phyloP scores from a whole-genome alignment of 2,888 invertebrate species.

The Pseudanteris insignis region DNA sequence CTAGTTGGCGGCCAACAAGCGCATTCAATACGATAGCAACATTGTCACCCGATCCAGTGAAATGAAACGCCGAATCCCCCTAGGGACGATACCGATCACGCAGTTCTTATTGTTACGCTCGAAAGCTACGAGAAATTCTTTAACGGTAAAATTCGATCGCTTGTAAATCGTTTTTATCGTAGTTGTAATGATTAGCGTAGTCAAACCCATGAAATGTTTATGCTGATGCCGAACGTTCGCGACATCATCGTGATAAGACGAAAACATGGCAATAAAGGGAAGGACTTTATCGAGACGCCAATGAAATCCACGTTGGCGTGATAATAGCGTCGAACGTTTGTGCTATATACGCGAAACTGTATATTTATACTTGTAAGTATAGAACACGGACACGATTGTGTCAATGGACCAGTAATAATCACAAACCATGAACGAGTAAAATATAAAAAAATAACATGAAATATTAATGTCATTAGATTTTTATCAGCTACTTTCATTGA shows the following conservation, averaged over 20 bases:
- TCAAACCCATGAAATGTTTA: constrained; percentile 40
- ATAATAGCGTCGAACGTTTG: constrained; percentile 20
- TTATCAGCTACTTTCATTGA: no score
- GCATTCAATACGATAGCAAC: constrained; percentile 20
- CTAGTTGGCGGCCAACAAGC: background rate
- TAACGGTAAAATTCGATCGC: constrained; percentile 44
- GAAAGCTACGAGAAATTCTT: constrained; percentile 35
- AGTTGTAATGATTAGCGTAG: constrained; percentile 41
- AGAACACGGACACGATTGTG: no score
- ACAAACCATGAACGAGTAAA: no score
- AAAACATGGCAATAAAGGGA: constrained; percentile 34
- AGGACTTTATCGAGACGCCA: constrained; percentile 38
- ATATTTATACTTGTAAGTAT: no score
- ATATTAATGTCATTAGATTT: no score
- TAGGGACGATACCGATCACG: constrained; percentile 24
- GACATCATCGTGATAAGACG: constrained; percentile 41
- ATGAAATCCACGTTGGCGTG: constrained; percentile 22
- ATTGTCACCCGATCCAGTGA: constrained; percentile 20
- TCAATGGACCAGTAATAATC: no score
- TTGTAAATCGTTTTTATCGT: constrained; percentile 45
- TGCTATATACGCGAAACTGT: constrained; percentile 16
- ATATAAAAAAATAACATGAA: no score
- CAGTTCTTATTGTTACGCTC: constrained; percentile 41
- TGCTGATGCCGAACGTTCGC: constrained; percentile 34
- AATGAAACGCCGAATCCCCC: constrained; percentile 16